Evolutionary conservation across 2,888 invertebrate genomes (phyloP).

Genomic region (Stomorhina lunata): DNA sequence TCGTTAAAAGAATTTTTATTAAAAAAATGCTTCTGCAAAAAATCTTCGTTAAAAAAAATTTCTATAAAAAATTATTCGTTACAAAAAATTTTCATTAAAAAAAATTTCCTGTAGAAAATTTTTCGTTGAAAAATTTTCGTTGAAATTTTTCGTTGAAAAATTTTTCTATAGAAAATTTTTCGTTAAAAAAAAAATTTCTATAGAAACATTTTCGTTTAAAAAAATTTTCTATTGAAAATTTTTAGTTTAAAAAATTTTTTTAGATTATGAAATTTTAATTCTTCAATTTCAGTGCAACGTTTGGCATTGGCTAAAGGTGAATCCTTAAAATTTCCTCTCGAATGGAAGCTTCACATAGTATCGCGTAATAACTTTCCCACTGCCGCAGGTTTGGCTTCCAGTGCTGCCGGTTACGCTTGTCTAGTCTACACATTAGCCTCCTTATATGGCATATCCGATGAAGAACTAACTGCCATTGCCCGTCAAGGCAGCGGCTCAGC

Average conservation of each 20-base stretch:
- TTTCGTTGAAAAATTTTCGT: too few relatives aligned
- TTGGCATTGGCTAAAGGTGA: conserved; percentile 71
- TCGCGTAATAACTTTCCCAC: conserved; percentile 99
- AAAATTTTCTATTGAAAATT: background rate
- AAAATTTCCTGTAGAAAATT: too few relatives aligned
- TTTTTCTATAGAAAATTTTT: too few relatives aligned
- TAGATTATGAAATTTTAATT: background rate
- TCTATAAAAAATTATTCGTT: too few relatives aligned
- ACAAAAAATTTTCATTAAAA: too few relatives aligned
- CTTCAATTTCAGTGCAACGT: conserved; percentile 71
- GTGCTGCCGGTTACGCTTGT: conserved; percentile 98
- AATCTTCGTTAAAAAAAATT: too few relatives aligned
- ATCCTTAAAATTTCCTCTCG: conserved; percentile 76
- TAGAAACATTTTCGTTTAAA: background rate
- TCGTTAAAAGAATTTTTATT: too few relatives aligned
- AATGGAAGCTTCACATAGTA: conserved; percentile 90
- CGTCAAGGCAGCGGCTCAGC: conserved; percentile 97
- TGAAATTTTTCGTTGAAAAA: too few relatives aligned
- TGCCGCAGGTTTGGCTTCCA: conserved; percentile 98
- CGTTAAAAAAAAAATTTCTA: background rate
- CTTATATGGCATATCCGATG: conserved; percentile 87
- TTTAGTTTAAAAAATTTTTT: background rate
- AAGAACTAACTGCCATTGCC: conserved; percentile 89
- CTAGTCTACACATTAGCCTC: conserved; percentile 89
- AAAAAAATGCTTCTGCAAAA: too few relatives aligned